Percentiles rank a stretch among this genome's conserved stretches.
Conservation (phyloP, 1,140 invertebrate species). For the Rhagoletis zephyria region DNA sequence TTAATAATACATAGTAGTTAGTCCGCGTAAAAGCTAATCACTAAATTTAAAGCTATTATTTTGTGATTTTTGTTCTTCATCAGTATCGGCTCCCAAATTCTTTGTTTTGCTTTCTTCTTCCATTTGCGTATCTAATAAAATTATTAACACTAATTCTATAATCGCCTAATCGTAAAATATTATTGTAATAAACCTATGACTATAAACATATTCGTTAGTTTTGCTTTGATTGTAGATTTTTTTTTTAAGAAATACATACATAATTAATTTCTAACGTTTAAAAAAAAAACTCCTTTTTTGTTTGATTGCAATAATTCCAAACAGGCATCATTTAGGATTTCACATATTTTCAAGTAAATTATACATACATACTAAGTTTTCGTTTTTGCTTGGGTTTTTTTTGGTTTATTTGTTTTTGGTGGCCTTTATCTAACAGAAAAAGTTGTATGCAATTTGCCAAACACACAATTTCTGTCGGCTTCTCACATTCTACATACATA, state of each 20-base stretch:
- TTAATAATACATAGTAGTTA: background rate
- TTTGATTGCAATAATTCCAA: background rate
- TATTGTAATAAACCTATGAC: background rate
- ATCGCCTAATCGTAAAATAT: background rate
- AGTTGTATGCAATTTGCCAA: background rate
- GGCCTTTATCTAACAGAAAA: background rate
- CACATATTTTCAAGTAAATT: too few species aligned
- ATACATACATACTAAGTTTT: background rate
- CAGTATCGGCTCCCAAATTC: background rate
- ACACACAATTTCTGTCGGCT: background rate
- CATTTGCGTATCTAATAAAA: background rate
- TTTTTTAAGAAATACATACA: background rate
- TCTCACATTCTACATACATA: constrained; percentile 2
- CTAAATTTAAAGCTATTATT: constrained; percentile 35
- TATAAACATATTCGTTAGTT: background rate
- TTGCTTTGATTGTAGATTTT: constrained; percentile 29
- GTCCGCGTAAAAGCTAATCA: constrained; percentile 12
- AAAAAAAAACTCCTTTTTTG: background rate
- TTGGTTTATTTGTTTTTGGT: constrained; percentile 42
- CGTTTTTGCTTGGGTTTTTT: background rate
- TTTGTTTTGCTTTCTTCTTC: too few species aligned
- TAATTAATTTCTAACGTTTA: constrained; percentile 18
- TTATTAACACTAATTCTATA: background rate
- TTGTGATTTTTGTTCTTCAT: background rate
- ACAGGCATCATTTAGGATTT: too few species aligned